Percentiles rank a stretch among this genome's conserved stretches.
Conservation (phyloP, 2,113 vertebrate genomes). For the Oryzias woworae region DNA sequence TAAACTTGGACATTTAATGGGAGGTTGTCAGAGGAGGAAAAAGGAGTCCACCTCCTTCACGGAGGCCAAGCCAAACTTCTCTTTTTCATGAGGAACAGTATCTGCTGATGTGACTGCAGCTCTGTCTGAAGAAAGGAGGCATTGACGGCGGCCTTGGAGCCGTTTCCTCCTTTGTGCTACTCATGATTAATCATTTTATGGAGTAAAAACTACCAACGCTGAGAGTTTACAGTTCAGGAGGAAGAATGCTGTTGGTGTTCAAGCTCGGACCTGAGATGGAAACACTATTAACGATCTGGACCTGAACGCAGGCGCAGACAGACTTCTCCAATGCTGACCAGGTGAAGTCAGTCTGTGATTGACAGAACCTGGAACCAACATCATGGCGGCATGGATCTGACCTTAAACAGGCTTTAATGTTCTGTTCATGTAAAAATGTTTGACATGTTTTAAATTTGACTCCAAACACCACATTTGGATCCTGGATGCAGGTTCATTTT, state of each 20-base stretch:
- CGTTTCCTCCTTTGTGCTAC: slow-evolving; percentile 37
- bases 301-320: neutral
- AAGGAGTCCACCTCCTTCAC: slow-evolving; percentile 49
- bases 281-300: slow-evolving; percentile 26
- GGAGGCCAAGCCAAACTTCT: slow-evolving; percentile 66
- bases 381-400: too few species aligned
- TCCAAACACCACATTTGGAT: too few species aligned
- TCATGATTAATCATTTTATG: slow-evolving; percentile 49
- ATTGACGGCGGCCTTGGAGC: slow-evolving; percentile 44
- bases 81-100: slow-evolving; percentile 68
- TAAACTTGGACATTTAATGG: slow-evolving; percentile 50
- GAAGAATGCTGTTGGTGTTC: slow-evolving; percentile 34
- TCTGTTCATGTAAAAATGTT: too few species aligned
- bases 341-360: too few species aligned
- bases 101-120: slow-evolving; percentile 60
- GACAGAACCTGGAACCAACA: too few species aligned
- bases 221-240: slow-evolving; percentile 25
- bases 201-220: slow-evolving; percentile 13
- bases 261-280: slow-evolving; percentile 9
- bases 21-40: slow-evolving; percentile 62
- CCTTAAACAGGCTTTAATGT: too few species aligned
- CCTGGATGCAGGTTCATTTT: too few species aligned
- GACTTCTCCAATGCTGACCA: too few species aligned
- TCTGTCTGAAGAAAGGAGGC: slow-evolving; percentile 56
- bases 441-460: too few species aligned